A percentile compares a stretch with the other conserved stretches of the same genome.
These are phyloP conservation scores for Dendroctonus ponderosae DNA, from an alignment of 1,140 invertebrate genomes.

Conservation along the genomic window DNA sequence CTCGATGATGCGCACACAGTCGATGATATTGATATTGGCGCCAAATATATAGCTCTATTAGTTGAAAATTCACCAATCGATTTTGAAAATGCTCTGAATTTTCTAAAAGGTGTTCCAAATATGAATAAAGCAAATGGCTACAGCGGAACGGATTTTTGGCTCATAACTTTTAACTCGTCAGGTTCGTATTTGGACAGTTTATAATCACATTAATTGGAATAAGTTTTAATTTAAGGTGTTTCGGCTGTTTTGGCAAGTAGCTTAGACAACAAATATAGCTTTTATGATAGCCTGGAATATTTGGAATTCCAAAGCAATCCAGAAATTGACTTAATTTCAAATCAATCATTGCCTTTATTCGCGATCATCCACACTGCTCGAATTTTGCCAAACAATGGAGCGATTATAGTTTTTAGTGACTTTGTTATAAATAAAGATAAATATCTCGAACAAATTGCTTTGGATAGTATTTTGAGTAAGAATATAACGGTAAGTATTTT, in stretches of 20 bases:
- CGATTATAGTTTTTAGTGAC: conserved; percentile 35
- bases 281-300: conserved; percentile 13
- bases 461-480: conserved; percentile 25
- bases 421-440: conserved; percentile 28
- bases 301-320: conserved; percentile 1
- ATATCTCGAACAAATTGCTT: conserved; percentile 34
- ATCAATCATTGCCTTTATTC: conserved; percentile 34
- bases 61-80: conserved; percentile 36
- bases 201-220: conserved; percentile 1
- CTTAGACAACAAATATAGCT: conserved; percentile 12
- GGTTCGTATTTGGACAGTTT: conserved; percentile 31
- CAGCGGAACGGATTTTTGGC: conserved; percentile 31
- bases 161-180: conserved; percentile 42
- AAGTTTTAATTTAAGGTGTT: conserved; percentile 28
- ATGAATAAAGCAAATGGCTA: conserved; percentile 8
- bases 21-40: conserved; percentile 2
- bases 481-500: conserved; percentile 25
- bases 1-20: conserved; percentile 1
- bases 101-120: conserved; percentile 14
- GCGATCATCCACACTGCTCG: conserved; percentile 37
- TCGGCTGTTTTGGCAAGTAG: conserved; percentile 27
- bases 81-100: conserved; percentile 30
- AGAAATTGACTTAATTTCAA: conserved; percentile 2
- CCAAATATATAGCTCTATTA: conserved; percentile 24
- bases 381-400: conserved; percentile 26